These are phyloP conservation scores for Parus major DNA, from an alignment of 2,113 vertebrate genomes.

Conservation along the genomic window DNA sequence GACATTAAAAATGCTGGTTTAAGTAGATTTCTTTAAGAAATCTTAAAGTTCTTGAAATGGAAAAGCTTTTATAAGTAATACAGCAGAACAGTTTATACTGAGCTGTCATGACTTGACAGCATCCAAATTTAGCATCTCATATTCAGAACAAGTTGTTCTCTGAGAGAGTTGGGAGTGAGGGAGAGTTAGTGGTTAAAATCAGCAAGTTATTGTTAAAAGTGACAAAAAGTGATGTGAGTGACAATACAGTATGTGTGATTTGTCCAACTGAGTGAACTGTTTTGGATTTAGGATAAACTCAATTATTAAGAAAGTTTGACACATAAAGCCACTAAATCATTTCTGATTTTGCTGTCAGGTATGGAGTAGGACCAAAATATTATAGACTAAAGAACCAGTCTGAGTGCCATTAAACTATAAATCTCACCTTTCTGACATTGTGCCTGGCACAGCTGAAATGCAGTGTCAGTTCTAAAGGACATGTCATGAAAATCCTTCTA, in stretches of 20 bases:
- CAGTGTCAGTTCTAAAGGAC: neutral
- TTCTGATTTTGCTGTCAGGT: constrained; percentile 16
- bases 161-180: neutral
- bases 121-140: constrained; percentile 63
- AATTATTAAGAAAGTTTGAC: constrained; percentile 18
- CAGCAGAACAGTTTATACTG: constrained; percentile 55
- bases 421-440: neutral
- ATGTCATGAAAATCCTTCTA: neutral
- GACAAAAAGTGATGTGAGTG: constrained; percentile 45
- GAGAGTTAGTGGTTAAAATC: constrained; percentile 54
- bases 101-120: constrained; percentile 72
- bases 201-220: constrained; percentile 61
- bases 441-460: neutral
- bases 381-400: neutral
- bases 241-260: constrained; percentile 12
- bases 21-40: constrained; percentile 44
- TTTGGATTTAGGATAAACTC: constrained; percentile 41
- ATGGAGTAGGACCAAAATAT: neutral
- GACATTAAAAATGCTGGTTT: constrained; percentile 37
- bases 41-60: constrained; percentile 52
- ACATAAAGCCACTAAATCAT: neutral
- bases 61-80: constrained; percentile 69
- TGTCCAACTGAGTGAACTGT: neutral
- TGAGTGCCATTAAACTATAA: neutral
- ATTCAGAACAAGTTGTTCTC: constrained; percentile 62